phyloP scores from a whole-genome alignment of 2,797 vertebrate species.

The Paratrypauchen microcephalus region DNA sequence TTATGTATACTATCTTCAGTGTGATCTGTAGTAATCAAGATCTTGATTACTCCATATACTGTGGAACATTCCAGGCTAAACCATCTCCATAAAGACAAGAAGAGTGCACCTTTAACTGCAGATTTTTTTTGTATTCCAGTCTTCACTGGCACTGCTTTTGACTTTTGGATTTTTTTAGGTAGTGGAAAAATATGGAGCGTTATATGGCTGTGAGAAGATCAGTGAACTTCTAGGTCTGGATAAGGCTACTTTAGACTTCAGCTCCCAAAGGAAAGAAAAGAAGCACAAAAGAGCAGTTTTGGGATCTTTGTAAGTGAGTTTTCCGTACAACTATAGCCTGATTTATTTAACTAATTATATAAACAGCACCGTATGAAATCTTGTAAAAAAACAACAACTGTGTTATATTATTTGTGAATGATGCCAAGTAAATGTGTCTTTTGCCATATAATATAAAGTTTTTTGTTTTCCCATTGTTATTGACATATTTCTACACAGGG shows the following conservation, averaged over 20 bases:
- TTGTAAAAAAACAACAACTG: neutral
- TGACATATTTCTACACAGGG: too few species aligned
- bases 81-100: neutral
- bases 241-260: constrained; percentile 88
- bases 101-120: neutral
- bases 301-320: constrained; percentile 81
- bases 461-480: neutral
- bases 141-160: neutral
- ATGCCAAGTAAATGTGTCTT: neutral
- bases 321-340: neutral
- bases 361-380: neutral
- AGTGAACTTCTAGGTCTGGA: constrained; percentile 92
- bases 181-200: constrained; percentile 92
- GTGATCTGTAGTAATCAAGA: too few species aligned
- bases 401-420: neutral
- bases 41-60: too few species aligned
- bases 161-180: constrained; percentile 74
- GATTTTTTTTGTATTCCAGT: neutral
- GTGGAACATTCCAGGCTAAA: neutral
- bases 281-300: constrained; percentile 83
- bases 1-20: too few species aligned
- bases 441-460: neutral
- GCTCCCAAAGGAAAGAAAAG: constrained; percentile 78
- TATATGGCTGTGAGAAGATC: constrained; percentile 88
- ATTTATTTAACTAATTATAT: neutral